These are phyloP conservation scores for Lampris megalopsis DNA, from an alignment of 2,113 vertebrate species.

Conservation along the genomic window DNA sequence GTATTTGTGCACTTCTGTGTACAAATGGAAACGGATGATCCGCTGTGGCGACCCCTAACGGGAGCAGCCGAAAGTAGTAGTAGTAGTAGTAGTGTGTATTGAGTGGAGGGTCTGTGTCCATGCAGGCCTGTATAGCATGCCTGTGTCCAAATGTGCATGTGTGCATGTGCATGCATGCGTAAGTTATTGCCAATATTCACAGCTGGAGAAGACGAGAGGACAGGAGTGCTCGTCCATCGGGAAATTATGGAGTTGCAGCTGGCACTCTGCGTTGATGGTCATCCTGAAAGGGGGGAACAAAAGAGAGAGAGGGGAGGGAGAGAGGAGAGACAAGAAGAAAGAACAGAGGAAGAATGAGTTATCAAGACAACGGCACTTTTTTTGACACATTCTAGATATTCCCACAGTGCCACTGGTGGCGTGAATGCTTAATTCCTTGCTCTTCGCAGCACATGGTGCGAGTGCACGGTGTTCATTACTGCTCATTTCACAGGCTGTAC, in stretches of 20 bases:
- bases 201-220: conserved; percentile 97
- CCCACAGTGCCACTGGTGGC: not conserved
- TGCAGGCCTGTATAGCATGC: too few species aligned
- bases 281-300: conserved; percentile 81
- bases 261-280: conserved; percentile 97
- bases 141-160: not conserved
- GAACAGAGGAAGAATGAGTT: not conserved
- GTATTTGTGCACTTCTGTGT: too few species aligned
- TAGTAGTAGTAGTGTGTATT: not conserved
- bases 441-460: conserved; percentile 18
- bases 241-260: conserved; percentile 97
- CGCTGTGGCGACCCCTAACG: too few species aligned
- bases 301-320: conserved; percentile 6
- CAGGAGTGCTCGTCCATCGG: conserved; percentile 98
- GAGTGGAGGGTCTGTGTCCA: too few species aligned
- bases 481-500: conserved; percentile 6
- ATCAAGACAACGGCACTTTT: conserved; percentile 24
- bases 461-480: conserved; percentile 12
- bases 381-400: not conserved
- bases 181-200: conserved; percentile 83
- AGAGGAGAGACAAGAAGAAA: not conserved
- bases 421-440: not conserved
- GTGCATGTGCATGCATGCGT: not conserved
- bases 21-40: too few species aligned
- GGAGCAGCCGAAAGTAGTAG: not conserved